Evolutionary conservation across 2,113 vertebrate genomes (phyloP), one percentile per base, ranked within the genome.

Genomic region (Cranoglanis bouderius): DNA sequence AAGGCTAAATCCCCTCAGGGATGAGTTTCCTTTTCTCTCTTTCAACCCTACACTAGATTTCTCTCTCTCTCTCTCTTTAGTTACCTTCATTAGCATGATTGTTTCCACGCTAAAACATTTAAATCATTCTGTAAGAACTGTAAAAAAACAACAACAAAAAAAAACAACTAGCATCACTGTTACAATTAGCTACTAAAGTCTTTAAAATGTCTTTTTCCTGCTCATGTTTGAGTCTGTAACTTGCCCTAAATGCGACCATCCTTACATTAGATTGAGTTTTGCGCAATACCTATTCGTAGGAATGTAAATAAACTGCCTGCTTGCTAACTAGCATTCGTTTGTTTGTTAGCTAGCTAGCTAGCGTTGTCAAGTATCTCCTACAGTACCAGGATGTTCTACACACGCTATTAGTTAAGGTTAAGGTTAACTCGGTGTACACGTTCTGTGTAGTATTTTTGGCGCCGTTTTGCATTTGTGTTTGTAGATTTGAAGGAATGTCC

Each of bases 1-100:
- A 92, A 94, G 82, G 78, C 84, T 38, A 57, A 92, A 94, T 93
- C 85, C 86, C 90, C 82, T 82, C 86, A 72, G 77, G 65, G 85
- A 88, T 86, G 87, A 38, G 0, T 49, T 32, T 84, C 63, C 82
- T 32, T 80, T 46, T 89, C 91, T 85, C 82, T 85, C 90, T 57
- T 88, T 49, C n/a, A 78, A 78, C 85, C 90, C 70, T 87, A 65
- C 61, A 38, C 84, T 82, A 53, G 29, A 63, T 86, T 72, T 78
- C 61, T 89, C 91, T 85, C 83, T 86, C 91, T 53, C 70, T 74
- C 57, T 65, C 84, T 85, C 83, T 38, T 38, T 72, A 35, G 16
- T 72, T 38, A 72, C 24, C 46, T 80, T 7, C 49, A 8, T 80
- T 49, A 74, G 18, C 70, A 46, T 46, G 38, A 46, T 40, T 77